Evolutionary conservation across 1,140 invertebrate genomes (phyloP).

Genomic region (Theocolax elegans): DNA sequence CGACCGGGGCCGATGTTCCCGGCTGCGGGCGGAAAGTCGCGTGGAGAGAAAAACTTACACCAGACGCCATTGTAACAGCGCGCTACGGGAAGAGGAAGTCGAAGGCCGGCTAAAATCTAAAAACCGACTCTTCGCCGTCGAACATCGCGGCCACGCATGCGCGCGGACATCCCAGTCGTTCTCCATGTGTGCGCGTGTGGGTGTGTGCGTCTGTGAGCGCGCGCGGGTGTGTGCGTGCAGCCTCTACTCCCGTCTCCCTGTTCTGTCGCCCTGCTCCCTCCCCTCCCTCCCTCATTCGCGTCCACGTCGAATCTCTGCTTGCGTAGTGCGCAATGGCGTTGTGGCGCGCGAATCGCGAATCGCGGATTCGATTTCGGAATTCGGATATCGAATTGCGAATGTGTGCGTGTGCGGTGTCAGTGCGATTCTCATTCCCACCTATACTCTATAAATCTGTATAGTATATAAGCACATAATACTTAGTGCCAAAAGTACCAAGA

Average conservation of each 20-base stretch:
- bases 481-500: too few species aligned
- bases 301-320: too few species aligned
- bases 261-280: neutral
- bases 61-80: slow-evolving; percentile 68
- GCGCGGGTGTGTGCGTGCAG: too few species aligned
- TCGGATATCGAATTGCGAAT: too few species aligned
- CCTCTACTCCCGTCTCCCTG: neutral
- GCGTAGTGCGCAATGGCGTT: neutral
- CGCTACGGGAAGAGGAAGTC: slow-evolving; percentile 64
- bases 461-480: too few species aligned
- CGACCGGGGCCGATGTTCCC: slow-evolving; percentile 56
- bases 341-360: neutral
- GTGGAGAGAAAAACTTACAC: slow-evolving; percentile 66
- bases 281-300: too few species aligned
- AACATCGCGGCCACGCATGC: slow-evolving; percentile 18
- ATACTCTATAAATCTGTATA: too few species aligned
- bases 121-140: slow-evolving; percentile 5
- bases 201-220: too few species aligned
- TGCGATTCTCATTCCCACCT: too few species aligned
- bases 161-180: too few species aligned
- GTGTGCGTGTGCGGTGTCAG: too few species aligned
- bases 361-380: neutral
- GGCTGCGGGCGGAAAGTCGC: slow-evolving; percentile 57
- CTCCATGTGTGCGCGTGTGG: too few species aligned
- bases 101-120: slow-evolving; percentile 60